Base-by-base conservation (phyloP, 2,797 vertebrate species). In the Sebastes nivosus region DNA sequence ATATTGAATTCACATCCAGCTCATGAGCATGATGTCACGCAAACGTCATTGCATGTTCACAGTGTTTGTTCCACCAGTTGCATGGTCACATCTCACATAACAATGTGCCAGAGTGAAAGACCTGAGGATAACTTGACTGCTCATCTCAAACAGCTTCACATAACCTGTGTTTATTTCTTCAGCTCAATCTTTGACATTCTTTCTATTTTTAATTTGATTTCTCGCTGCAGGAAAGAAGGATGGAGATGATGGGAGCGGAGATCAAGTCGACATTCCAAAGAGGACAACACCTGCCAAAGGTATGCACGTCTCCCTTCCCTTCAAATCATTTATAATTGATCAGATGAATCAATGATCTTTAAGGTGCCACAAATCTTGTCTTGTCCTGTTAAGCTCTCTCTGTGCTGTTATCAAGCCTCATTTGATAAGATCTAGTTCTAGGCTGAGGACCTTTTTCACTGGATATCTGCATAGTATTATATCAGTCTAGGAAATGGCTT, bases 251-350 rank as follows among this genome's bases (percentile, higher is more conserved):
- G 92, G 95, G 61, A 92, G 88, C 79, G 89, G 89, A 0, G 98
- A 99, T 79, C 94, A 91, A 5, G 95, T 98, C 82, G 98, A 99
- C 92, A 98, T 99, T 92, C 98, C 98, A 90, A 99, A 98, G 96
- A 97, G 98, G 92, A 95, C 94, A 42, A 94, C 95, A 71, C 97
- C 98, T 69, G 98, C 98, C 90, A 97, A 97, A 96, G 98, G 98
- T 99, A 87, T 77, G 14, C 7, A 2, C 22, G 0, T 30, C 10
- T 25, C 1, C 46, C 60, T 38, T 36, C 1, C 13, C 8, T 50
- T 65, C 1, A 30, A 22, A 46, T 67, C 2, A 69, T 71, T 61
- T 54, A 8, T 36, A 55, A 64, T 22, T 50, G 14, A 38, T 70
- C 18, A 1, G 13, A 24, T 32, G 8, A 29, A 13, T 52, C 32